A percentile compares a stretch with the other conserved stretches of the same genome.
phyloP scores from a whole-genome alignment of 1,140 invertebrate species.

The Cherax quadricarinatus region DNA sequence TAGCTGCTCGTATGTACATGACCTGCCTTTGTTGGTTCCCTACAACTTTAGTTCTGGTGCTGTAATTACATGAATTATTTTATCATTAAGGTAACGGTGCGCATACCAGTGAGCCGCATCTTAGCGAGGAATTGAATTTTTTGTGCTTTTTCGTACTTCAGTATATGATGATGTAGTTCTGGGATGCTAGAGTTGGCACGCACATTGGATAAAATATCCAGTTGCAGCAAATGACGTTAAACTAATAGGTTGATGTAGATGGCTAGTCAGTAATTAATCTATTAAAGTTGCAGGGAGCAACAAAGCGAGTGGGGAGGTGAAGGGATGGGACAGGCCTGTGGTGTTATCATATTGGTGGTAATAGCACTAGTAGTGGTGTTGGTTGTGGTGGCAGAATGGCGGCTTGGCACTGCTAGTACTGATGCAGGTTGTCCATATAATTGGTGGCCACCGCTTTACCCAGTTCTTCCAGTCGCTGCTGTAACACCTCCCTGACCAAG shows the following conservation, averaged over 20 bases:
- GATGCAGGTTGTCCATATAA: slow-evolving; percentile 52
- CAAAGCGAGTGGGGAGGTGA: neutral
- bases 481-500: neutral
- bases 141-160: too few relatives aligned
- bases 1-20: neutral
- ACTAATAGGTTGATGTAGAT: too few relatives aligned
- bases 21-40: neutral
- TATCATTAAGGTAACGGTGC: too few relatives aligned
- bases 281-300: neutral
- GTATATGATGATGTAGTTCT: too few relatives aligned
- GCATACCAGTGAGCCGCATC: too few relatives aligned
- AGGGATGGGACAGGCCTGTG: neutral
- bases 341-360: neutral
- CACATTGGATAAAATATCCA: too few relatives aligned
- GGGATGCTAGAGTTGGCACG: too few relatives aligned
- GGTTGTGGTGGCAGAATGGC: neutral
- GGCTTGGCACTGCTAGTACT: slow-evolving; percentile 4
- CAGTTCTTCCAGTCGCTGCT: slow-evolving; percentile 36
- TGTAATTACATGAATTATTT: too few relatives aligned
- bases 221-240: too few relatives aligned
- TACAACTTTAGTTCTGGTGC: neutral
- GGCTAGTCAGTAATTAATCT: too few relatives aligned
- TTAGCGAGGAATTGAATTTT: too few relatives aligned
- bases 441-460: slow-evolving; percentile 51
- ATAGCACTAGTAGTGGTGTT: neutral